Evolutionary conservation across 2,888 invertebrate species (phyloP).

Genomic region (Acleris sparsana): DNA sequence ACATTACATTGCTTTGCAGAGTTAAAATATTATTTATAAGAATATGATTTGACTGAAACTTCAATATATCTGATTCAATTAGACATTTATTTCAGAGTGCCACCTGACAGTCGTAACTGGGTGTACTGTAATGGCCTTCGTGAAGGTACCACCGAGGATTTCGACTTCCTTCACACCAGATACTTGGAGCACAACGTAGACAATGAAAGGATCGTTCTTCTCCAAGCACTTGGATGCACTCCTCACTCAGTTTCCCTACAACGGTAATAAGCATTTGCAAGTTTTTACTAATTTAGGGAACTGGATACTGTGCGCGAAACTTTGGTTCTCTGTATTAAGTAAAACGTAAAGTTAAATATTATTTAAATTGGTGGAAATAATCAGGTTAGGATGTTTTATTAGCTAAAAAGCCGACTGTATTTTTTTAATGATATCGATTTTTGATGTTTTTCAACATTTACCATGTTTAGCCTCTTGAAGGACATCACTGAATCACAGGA

Average conservation of each 20-base stretch:
- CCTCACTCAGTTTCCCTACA: conserved; percentile 77
- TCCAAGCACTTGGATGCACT: conserved; percentile 88
- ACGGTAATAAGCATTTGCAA: conserved; percentile 50
- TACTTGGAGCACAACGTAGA: conserved; percentile 85
- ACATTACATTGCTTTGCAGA: not conserved
- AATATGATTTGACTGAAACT: not conserved
- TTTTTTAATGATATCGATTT: too few species aligned
- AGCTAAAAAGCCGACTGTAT: too few species aligned
- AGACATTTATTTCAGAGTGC: conserved; percentile 54
- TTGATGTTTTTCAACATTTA: too few species aligned
- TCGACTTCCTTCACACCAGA: conserved; percentile 85
- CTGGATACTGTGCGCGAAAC: too few species aligned
- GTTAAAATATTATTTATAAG: not conserved
- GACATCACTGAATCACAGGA: conserved; percentile 56
- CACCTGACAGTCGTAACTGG: conserved; percentile 81
- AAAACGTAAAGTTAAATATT: too few species aligned
- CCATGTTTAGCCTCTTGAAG: conserved; percentile 54
- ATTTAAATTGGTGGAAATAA: too few species aligned
- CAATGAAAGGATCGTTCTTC: conserved; percentile 86
- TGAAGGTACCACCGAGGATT: conserved; percentile 85
- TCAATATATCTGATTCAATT: not conserved
- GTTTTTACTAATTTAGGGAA: too few species aligned
- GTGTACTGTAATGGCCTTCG: conserved; percentile 91
- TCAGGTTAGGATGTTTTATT: too few species aligned
- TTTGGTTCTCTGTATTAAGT: too few species aligned